A percentile compares a stretch with the other conserved stretches of the same genome.
Evolutionary conservation across 2,797 vertebrate species (phyloP).

Genomic region (Leptatherina wallacei): DNA sequence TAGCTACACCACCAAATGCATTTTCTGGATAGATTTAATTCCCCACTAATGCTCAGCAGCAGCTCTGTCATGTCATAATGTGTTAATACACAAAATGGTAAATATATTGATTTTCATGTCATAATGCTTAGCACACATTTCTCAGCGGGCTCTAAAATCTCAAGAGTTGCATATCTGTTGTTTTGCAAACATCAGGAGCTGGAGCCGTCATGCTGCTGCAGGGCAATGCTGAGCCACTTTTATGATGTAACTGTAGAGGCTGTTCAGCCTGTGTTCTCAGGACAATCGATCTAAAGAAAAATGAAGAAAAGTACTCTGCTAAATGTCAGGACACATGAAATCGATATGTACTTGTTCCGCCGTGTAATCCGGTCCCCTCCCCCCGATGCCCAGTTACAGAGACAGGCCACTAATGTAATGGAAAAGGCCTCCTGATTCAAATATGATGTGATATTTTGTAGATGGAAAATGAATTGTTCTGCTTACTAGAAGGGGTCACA

Average conservation of each 20-base stretch:
- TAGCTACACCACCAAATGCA: not conserved
- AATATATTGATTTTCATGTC: conserved; percentile 12
- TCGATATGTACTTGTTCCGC: conserved; percentile 63
- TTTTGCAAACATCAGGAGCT: conserved; percentile 28
- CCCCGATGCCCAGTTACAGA: conserved; percentile 24
- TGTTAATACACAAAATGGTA: not conserved
- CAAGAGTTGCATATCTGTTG: conserved; percentile 21
- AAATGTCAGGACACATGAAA: conserved; percentile 73
- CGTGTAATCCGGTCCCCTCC: conserved; percentile 39
- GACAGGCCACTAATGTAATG: conserved; percentile 44
- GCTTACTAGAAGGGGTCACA: conserved; percentile 26
- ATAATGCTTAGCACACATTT: not conserved
- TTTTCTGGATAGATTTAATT: conserved; percentile 6
- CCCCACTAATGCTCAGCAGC: conserved; percentile 3
- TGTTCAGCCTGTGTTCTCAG: conserved; percentile 39
- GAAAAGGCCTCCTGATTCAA: conserved; percentile 45
- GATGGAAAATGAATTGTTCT: conserved; percentile 36
- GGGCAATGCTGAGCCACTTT: conserved; percentile 17
- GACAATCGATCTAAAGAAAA: conserved; percentile 58
- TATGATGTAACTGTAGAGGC: conserved; percentile 27
- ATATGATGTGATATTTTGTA: conserved; percentile 49
- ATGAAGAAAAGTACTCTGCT: conserved; percentile 70
- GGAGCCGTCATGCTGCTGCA: conserved; percentile 9
- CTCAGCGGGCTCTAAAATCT: not conserved
- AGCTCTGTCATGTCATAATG: conserved; percentile 11